Evolutionary conservation across 2,797 vertebrate genomes (phyloP), one percentile per base, ranked within the genome.

Genomic region (Manis pentadactyla): DNA sequence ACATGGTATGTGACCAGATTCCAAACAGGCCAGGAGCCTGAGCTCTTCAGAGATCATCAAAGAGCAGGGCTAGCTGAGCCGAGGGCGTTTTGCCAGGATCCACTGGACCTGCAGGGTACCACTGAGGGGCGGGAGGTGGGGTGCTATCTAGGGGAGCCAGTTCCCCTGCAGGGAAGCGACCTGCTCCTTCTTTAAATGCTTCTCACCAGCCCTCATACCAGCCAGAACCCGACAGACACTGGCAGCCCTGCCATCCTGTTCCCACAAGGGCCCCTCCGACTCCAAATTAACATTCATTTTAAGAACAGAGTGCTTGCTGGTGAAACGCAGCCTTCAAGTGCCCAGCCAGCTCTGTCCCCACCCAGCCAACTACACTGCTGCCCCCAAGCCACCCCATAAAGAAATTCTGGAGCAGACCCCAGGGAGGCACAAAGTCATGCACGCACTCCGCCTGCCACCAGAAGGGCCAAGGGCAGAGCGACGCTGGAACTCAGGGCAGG

Each of bases 1-100:
- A 87, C 59, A 51, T 11, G 95, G 93, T 90, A 77, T 51, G 90
- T 90, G 46, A 92, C 34, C 83, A 37, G 63, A 73, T 74, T 95
- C 49, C 46, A 91, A 82, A 73, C 21, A 90, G 83, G 64, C 34
- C 79, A 78, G 42, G 39, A 93, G 53, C 23, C 39, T 55, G 23
- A 31, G 49, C 49, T 86, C 2, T 55, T 84, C 29, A 11, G 69
- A 82, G 63, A 84, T 21, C 31, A 55, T 31, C 64, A 78, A 85
- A 95, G 19, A 27, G 29, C 21, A 73, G 39, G 13, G 18, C 68
- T 11, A 42, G 78, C 73, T 73, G 84, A 61, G 77, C 25, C 2
- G 0, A 25, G 11, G 17, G 55, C 69, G 29, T 12, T 39, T 31
- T 63, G 78, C 61, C 42, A 75, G 34, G 10, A 51, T 10, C 10